phyloP scores from a whole-genome alignment of 1,140 invertebrate species.

The Scaptodrosophila lebanonensis region DNA sequence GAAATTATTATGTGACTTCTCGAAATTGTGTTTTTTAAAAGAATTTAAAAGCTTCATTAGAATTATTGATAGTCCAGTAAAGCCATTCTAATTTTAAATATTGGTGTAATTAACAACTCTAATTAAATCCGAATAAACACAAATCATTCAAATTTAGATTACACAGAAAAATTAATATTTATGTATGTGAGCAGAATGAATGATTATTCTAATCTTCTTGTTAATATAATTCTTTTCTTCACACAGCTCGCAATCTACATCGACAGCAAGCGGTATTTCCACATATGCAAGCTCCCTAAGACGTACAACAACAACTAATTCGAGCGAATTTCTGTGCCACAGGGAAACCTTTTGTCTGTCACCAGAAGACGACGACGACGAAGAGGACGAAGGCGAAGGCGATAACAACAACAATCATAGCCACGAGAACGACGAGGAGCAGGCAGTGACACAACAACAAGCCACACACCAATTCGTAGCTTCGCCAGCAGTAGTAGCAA shows the following conservation, averaged over 20 bases:
- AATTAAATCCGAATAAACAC: no score
- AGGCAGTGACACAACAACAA: slow-evolving; percentile 10
- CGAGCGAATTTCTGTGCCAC: slow-evolving; percentile 76
- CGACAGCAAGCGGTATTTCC: slow-evolving; percentile 73
- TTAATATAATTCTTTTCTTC: background rate
- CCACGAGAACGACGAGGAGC: slow-evolving; percentile 1
- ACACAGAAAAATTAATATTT: slow-evolving; percentile 3
- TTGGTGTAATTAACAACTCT: no score
- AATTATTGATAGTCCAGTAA: no score
- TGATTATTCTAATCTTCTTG: background rate
- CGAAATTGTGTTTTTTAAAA: no score
- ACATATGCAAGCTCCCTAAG: slow-evolving; percentile 76
- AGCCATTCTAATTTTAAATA: no score
- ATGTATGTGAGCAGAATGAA: no score
- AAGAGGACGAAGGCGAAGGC: slow-evolving; percentile 31
- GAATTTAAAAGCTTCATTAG: no score
- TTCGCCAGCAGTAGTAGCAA: background rate
- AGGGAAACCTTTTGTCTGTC: slow-evolving; percentile 75
- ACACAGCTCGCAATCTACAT: slow-evolving; percentile 77
- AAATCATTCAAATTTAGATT: no score
- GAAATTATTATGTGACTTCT: no score
- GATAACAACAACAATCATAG: slow-evolving; percentile 25
- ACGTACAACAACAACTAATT: slow-evolving; percentile 75
- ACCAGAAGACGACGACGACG: slow-evolving; percentile 63
- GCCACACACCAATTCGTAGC: background rate